A percentile compares a stretch with the other conserved stretches of the same genome.
phyloP scores from a whole-genome alignment of 2,113 vertebrate species.

The Bubo blakistoni region DNA sequence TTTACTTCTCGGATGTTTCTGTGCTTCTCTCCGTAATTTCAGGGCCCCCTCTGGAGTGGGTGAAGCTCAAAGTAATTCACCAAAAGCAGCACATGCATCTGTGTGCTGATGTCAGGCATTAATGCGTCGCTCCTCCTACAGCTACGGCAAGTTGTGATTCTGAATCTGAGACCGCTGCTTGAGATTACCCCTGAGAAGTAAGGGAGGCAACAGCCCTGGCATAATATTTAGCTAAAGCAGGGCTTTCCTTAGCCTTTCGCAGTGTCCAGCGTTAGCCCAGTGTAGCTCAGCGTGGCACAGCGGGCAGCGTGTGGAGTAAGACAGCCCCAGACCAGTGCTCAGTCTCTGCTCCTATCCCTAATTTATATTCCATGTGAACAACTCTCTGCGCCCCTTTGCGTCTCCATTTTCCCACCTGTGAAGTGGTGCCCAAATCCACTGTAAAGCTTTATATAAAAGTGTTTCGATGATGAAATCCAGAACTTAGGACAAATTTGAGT shows the following conservation, averaged over 20 bases:
- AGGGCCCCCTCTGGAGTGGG: rapidly evolving
- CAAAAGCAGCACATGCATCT: rapidly evolving
- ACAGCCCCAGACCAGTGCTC: neutral
- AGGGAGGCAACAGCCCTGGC: neutral
- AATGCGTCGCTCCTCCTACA: rapidly evolving
- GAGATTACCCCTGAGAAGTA: neutral
- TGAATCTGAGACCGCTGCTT: rapidly evolving
- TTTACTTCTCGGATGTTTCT: neutral
- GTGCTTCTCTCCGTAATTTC: neutral
- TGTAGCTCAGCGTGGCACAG: neutral
- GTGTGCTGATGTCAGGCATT: neutral
- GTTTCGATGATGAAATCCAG: neutral
- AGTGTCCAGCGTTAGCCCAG: neutral
- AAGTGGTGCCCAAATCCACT: neutral
- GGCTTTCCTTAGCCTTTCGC: neutral
- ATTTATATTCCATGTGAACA: neutral
- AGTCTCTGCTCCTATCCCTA: neutral
- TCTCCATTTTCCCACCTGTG: neutral
- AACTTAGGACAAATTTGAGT: neutral
- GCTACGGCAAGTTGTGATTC: neutral
- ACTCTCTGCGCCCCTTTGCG: neutral
- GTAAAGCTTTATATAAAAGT: neutral
- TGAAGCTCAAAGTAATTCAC: neutral
- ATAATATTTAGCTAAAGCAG: neutral
- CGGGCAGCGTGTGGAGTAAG: rapidly evolving